Evolutionary conservation across 2,888 invertebrate genomes (phyloP), one percentile per base, ranked within the genome.

Genomic region (Plagodis dolabraria): DNA sequence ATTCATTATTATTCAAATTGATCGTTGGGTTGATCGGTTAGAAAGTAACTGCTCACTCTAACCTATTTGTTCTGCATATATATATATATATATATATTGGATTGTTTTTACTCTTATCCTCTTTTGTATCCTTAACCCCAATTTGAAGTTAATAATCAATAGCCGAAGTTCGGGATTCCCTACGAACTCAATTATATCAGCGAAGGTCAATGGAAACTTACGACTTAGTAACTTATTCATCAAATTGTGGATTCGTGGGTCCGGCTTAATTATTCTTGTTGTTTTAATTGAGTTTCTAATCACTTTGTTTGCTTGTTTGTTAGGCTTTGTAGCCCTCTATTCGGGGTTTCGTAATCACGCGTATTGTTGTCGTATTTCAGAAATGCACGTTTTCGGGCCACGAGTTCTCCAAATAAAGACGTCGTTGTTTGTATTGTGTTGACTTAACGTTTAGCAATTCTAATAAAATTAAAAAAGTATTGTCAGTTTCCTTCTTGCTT

Each of bases 171-270:
- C 51, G 60, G 57, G 72, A 77, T 77, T 75, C 72, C 69, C 63
- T 65, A 75, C 71, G 63, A 75, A 82, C 80, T 80, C 70, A 76
- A 82, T 82, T 80, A 77, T 67, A 68, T 69, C 67, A 74, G 75
- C 74, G 71, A 65, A 77, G 74, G 75, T 77, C 70, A 68, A 65
- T 59, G 66, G 59, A 70, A 76, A 81, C 75, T 81, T 80, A 69
- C 63, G 68, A 74, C 67, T 68, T 64, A 67, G 67, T 74, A 78
- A 83, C 76, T 80, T 78, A 77, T 79, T 81, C 75, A 78, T 77
- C 67, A 70, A 74, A 72, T 64, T 68, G 65, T 63, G 65, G 69
- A 69, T 75, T 69, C 65, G 64, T 66, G 72, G 67, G 72, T 72
- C 67, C 56, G 49, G 65, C 70, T 74, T 71, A 73, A 79, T 78